phyloP scores from a whole-genome alignment of 1,140 invertebrate species.

The Hypothenemus hampei region DNA sequence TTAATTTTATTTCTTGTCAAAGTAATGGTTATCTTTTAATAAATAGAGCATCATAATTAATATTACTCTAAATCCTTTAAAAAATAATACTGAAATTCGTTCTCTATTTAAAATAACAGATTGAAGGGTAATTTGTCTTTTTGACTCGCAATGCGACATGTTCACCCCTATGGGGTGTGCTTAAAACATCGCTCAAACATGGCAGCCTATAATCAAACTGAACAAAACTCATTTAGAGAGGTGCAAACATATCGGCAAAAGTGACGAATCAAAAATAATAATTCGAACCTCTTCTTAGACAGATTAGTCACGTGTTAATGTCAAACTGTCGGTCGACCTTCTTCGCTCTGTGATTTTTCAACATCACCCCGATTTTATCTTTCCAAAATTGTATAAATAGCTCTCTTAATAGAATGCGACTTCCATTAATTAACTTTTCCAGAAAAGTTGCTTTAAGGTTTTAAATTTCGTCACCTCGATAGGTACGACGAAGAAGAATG shows the following conservation, averaged over 20 bases:
- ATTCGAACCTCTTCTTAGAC: constrained; percentile 10
- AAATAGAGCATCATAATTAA: too few species aligned
- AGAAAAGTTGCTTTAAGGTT: constrained; percentile 6
- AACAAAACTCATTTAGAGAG: constrained; percentile 20
- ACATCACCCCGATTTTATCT: constrained; percentile 21
- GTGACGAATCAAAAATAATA: constrained; percentile 18
- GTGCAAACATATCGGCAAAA: constrained; percentile 20
- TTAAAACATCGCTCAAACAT: constrained; percentile 15
- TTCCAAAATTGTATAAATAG: constrained; percentile 28
- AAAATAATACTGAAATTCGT: too few species aligned
- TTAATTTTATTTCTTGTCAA: background rate
- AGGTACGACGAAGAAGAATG: too few species aligned
- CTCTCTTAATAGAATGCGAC: constrained; percentile 18
- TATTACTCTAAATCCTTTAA: too few species aligned
- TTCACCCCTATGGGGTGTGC: constrained; percentile 7
- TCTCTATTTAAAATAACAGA: too few species aligned
- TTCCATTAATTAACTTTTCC: constrained; percentile 23
- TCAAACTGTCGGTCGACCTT: constrained; percentile 23
- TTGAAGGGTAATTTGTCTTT: constrained; percentile 5
- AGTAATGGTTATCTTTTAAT: background rate
- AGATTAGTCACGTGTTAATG: constrained; percentile 25
- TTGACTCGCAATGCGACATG: background rate
- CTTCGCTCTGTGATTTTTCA: constrained; percentile 19
- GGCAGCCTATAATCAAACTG: constrained; percentile 15
- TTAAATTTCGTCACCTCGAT: constrained; percentile 10